These are phyloP conservation scores for Cephus cinctus DNA, from an alignment of 1,140 invertebrate species.

Conservation along the genomic window DNA sequence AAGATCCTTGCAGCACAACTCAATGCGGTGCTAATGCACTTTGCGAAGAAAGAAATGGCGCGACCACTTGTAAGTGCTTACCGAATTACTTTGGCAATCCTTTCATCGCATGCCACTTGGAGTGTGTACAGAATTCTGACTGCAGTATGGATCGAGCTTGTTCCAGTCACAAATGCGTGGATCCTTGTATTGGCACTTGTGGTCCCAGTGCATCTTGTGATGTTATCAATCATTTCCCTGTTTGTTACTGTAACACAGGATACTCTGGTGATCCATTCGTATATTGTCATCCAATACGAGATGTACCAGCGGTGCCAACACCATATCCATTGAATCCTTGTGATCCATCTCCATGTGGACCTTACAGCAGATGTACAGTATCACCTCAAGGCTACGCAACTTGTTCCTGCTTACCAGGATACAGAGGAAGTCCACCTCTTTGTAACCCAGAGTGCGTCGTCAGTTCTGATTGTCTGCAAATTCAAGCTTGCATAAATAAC, in stretches of 20 bases:
- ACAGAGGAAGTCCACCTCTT: slow-evolving; percentile 73
- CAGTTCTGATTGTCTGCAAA: slow-evolving; percentile 76
- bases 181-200: slow-evolving; percentile 77
- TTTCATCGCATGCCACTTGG: slow-evolving; percentile 70
- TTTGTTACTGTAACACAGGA: slow-evolving; percentile 73
- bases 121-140: slow-evolving; percentile 79
- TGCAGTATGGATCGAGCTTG: slow-evolving; percentile 69
- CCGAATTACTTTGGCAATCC: slow-evolving; percentile 71
- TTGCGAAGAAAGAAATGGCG: slow-evolving; percentile 63
- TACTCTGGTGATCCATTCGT: slow-evolving; percentile 78
- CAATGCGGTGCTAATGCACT: slow-evolving; percentile 76
- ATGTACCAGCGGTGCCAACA: slow-evolving; percentile 16
- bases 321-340: slow-evolving; percentile 39
- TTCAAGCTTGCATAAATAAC: slow-evolving; percentile 74
- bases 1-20: slow-evolving; percentile 66
- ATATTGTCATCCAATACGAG: slow-evolving; percentile 62
- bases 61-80: slow-evolving; percentile 66
- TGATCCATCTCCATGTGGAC: slow-evolving; percentile 75
- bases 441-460: slow-evolving; percentile 80
- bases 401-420: slow-evolving; percentile 78
- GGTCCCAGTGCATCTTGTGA: slow-evolving; percentile 74
- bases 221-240: slow-evolving; percentile 73
- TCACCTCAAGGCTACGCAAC: slow-evolving; percentile 70
- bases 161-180: slow-evolving; percentile 76
- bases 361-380: slow-evolving; percentile 73